phyloP scores from a whole-genome alignment of 2,113 vertebrate genomes.

The Caranx ignobilis region DNA sequence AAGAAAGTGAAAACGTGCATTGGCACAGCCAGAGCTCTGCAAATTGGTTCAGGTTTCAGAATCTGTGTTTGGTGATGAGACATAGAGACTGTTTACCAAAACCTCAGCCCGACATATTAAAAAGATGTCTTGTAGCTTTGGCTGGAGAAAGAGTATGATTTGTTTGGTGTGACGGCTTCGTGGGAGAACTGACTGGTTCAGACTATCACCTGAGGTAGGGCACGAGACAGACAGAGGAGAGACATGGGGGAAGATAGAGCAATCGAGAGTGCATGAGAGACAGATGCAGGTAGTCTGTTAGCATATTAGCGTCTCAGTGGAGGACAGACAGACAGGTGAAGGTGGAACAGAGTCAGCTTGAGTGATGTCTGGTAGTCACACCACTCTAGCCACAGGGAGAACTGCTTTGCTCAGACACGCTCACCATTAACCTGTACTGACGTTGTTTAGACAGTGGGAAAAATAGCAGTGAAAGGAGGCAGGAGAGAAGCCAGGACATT shows the following conservation, averaged over 20 bases:
- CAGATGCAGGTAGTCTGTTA: constrained; percentile 37
- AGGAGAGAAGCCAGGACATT: constrained; percentile 32
- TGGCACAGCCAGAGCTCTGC: constrained; percentile 3
- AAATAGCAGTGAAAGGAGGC: constrained; percentile 18
- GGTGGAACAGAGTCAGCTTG: constrained; percentile 34
- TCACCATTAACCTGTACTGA: constrained; percentile 60
- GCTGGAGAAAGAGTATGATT: background rate
- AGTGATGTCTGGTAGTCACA: constrained; percentile 40
- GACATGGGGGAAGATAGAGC: background rate
- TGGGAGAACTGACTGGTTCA: background rate
- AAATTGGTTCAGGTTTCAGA: constrained; percentile 24
- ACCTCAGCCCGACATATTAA: background rate
- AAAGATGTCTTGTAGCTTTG: background rate
- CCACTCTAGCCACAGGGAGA: constrained; percentile 33
- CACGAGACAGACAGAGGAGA: background rate
- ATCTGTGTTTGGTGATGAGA: constrained; percentile 26
- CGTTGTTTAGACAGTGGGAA: constrained; percentile 55
- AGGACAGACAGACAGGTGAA: constrained; percentile 56
- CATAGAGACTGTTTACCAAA: background rate
- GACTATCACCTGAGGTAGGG: background rate
- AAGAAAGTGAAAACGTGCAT: constrained; percentile 25
- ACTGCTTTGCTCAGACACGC: constrained; percentile 49
- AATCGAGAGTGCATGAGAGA: constrained; percentile 7
- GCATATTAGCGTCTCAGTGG: constrained; percentile 39
- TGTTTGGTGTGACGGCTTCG: background rate